Evolutionary conservation across 2,113 vertebrate species (phyloP), one percentile per base, ranked within the genome.

Genomic region (Hyperopisus bebe): DNA sequence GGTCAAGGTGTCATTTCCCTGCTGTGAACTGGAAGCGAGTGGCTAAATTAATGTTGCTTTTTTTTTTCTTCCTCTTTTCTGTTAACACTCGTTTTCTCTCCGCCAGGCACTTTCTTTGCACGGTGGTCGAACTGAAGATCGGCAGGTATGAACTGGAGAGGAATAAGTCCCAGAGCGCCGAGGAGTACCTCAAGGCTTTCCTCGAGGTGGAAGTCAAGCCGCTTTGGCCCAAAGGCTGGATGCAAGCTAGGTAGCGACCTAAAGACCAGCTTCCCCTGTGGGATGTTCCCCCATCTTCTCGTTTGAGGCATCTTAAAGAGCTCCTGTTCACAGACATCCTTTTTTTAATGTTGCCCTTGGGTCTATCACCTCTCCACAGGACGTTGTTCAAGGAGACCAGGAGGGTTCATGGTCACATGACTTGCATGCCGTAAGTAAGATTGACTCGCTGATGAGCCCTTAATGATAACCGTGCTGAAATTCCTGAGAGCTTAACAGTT

Each of bases 221-320:
- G 0, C 96, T 99, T 83, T 99, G 98, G 98, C 98, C 98, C 39
- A 98, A 97, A 94, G 98, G 98, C 89, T 99, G 98, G 98, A 99
- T 99, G 97, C 98, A 98, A 89, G 96, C 97, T 39, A 97, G 98
- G 98, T 99, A 96, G 15, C 15, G 24, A 42, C 19, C 27, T 10
- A 46, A 90, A 31, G 27, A 47, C 83, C 15, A 66, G 8, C 44
- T 53, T 11, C 84, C 46, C 11, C 66, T 27, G 44, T n/a, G 27
- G 42, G 39, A 86, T 53, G 51, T 31, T 10, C 82, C 74, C 15
- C 7, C 31, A 7, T 80, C 35, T 6, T 80, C 74, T 42, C 31
- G 0, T 80, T 31, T 77, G 31, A 77, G 4, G 27, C 50, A 53
- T 50, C 50, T 7, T 55, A 53, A 87, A 87, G n/a, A 87, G 35